phyloP scores from a whole-genome alignment of 1,140 invertebrate species.

The Diuraphis noxia region DNA sequence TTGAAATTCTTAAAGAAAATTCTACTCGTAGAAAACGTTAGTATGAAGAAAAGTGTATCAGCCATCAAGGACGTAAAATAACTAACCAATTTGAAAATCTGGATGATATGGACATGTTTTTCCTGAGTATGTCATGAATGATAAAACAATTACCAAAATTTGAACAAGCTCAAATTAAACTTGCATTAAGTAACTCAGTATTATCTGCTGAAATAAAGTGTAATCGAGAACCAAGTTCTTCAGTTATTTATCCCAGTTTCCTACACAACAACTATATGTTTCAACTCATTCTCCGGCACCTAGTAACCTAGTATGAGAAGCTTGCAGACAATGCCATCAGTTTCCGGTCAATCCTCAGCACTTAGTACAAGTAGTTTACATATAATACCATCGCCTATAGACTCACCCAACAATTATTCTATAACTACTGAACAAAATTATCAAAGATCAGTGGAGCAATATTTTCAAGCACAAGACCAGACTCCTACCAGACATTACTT shows the following conservation, averaged over 20 bases:
- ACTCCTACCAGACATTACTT: slow-evolving; percentile 32
- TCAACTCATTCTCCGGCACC: not conserved
- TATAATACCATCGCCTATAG: slow-evolving; percentile 9
- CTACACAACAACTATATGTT: slow-evolving; percentile 13
- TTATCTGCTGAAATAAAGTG: slow-evolving; percentile 28
- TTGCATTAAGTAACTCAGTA: slow-evolving; percentile 27
- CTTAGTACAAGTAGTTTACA: slow-evolving; percentile 10
- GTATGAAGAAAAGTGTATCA: not conserved
- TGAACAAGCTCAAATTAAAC: slow-evolving; percentile 26
- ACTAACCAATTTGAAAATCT: slow-evolving; percentile 22
- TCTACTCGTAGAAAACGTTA: not conserved
- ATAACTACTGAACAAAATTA: not conserved
- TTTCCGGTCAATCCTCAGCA: not conserved
- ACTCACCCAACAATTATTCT: slow-evolving; percentile 16
- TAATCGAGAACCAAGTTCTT: slow-evolving; percentile 16
- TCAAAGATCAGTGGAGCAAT: slow-evolving; percentile 16
- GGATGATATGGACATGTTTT: slow-evolving; percentile 13
- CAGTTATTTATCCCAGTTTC: slow-evolving; percentile 18
- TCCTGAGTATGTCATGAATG: slow-evolving; percentile 22
- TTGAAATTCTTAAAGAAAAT: slow-evolving; percentile 43
- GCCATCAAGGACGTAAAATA: not conserved
- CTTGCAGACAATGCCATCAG: slow-evolving; percentile 4
- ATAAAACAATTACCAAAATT: slow-evolving; percentile 32
- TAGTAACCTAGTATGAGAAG: not conserved
- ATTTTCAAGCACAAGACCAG: slow-evolving; percentile 10